Evolutionary conservation across 2,113 vertebrate species (phyloP).

Genomic region (Leucosticte australis): DNA sequence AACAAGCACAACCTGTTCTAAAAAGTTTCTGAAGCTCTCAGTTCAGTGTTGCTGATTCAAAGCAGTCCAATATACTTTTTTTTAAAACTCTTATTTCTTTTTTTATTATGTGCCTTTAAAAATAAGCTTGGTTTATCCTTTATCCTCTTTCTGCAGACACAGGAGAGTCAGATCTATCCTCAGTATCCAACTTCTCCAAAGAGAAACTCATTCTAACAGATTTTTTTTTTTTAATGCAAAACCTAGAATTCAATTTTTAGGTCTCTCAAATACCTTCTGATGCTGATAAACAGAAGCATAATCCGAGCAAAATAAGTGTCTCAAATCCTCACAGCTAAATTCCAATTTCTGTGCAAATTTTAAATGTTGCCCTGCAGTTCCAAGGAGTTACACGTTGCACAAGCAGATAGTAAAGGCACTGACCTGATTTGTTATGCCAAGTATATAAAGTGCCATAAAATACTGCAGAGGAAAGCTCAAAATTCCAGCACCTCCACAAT

Average conservation of each 20-base stretch:
- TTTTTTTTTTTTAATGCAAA: slow-evolving; percentile 28
- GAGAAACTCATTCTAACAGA: slow-evolving; percentile 42
- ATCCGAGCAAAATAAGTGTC: slow-evolving; percentile 48
- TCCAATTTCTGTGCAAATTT: slow-evolving; percentile 71
- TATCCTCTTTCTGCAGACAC: slow-evolving; percentile 36
- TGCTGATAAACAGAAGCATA: slow-evolving; percentile 60
- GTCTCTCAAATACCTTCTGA: not conserved
- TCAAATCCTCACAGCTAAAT: slow-evolving; percentile 46
- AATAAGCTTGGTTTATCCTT: slow-evolving; percentile 46
- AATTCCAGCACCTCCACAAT: not conserved
- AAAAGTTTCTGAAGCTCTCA: not conserved
- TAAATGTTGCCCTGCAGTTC: not conserved
- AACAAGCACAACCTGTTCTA: not conserved
- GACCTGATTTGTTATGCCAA: not conserved
- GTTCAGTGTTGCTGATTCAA: not conserved
- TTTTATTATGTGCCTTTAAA: slow-evolving; percentile 30
- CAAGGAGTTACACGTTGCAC: not conserved
- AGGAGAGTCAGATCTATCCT: slow-evolving; percentile 37
- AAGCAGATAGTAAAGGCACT: slow-evolving; percentile 23
- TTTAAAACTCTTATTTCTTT: not conserved
- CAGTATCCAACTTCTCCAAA: slow-evolving; percentile 32
- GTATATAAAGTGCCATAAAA: not conserved
- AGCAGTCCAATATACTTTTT: not conserved
- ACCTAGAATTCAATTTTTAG: slow-evolving; percentile 56
- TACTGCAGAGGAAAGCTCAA: not conserved